These are phyloP conservation scores for Ceramica pisi DNA, from an alignment of 2,888 invertebrate species.

Conservation along the genomic window DNA sequence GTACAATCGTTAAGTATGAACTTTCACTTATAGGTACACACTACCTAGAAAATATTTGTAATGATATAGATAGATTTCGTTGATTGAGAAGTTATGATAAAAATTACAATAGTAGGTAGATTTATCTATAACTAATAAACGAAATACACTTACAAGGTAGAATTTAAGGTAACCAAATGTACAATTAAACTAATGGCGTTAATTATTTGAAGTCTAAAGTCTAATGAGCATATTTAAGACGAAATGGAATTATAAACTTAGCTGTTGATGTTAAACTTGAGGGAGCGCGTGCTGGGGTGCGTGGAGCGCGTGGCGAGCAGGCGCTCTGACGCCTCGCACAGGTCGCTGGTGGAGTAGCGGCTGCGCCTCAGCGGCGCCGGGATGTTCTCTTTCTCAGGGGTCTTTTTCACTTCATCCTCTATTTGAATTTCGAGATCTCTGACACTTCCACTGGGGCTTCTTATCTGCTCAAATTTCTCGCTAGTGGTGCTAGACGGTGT, in stretches of 20 bases:
- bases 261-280: conserved; percentile 90
- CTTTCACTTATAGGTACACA: conserved; percentile 52
- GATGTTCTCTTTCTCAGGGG: conserved; percentile 79
- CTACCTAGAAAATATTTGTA: conserved; percentile 58
- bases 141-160: conserved; percentile 63
- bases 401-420: conserved; percentile 78
- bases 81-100: conserved; percentile 68
- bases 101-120: conserved; percentile 53
- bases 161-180: conserved; percentile 62
- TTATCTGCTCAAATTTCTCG: conserved; percentile 78
- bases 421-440: conserved; percentile 78
- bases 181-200: conserved; percentile 72
- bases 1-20: conserved; percentile 73
- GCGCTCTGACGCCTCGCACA: conserved; percentile 90
- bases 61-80: conserved; percentile 69
- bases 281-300: conserved; percentile 92
- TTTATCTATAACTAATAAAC: conserved; percentile 51
- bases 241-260: conserved; percentile 82
- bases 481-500: conserved; percentile 86
- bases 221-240: conserved; percentile 83
- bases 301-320: conserved; percentile 90
- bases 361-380: conserved; percentile 85
- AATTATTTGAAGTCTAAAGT: conserved; percentile 73
- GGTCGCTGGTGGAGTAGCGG: conserved; percentile 93
- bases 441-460: conserved; percentile 81